Evolutionary conservation across 2,113 vertebrate species (phyloP).

Genomic region (Pituophis catenifer): DNA sequence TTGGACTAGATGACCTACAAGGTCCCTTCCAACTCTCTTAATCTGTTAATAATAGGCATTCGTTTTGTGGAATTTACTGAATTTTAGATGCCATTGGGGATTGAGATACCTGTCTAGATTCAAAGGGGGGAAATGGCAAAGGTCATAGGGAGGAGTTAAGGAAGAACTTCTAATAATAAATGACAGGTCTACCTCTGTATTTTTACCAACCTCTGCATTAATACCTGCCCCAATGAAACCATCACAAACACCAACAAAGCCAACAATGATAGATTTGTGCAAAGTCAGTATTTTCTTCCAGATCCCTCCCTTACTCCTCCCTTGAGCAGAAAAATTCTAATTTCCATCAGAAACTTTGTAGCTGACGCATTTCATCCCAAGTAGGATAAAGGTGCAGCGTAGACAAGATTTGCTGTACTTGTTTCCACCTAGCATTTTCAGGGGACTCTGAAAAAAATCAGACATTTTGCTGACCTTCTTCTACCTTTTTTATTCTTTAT

Average conservation of each 20-base stretch:
- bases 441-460: background rate
- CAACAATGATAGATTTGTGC: constrained; percentile 55
- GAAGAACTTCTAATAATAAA: background rate
- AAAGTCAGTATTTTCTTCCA: constrained; percentile 73
- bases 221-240: background rate
- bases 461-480: background rate
- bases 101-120: background rate
- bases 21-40: no score
- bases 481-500: background rate
- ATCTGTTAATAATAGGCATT: background rate
- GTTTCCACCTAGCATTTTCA: accelerated
- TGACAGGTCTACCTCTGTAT: background rate
- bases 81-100: background rate
- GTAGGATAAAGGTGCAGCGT: background rate
- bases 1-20: no score
- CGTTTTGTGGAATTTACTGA: background rate
- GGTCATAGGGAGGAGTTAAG: background rate
- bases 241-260: constrained; percentile 5
- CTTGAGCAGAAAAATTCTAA: constrained; percentile 47
- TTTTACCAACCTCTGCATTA: background rate
- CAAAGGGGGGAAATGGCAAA: background rate
- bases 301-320: constrained; percentile 59
- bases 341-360: constrained; percentile 54
- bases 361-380: constrained; percentile 48
- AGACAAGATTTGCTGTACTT: constrained; percentile 29